Base-by-base conservation (phyloP, 2,888 invertebrate species). In the Acleris laterana region DNA sequence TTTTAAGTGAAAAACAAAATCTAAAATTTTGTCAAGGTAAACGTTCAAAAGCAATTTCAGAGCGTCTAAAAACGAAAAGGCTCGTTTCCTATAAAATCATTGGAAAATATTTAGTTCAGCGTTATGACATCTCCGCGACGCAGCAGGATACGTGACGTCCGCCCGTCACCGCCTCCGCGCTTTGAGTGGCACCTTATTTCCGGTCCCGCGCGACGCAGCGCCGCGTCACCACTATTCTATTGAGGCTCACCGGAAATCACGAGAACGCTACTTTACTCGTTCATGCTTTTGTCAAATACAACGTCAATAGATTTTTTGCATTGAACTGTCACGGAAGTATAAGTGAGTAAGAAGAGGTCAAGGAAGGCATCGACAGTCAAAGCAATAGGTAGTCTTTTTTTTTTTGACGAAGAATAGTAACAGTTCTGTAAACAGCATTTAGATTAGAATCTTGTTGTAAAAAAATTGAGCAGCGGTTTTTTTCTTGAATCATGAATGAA, bases 111-210 rank as follows among this genome's bases (percentile, higher is more conserved):
- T 49, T 59, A 49, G 58, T 59, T 59, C 58, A 20, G 48, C 49
- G 58, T 59, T 59, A 32, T 59, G 32, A 59, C 58, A 28, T 57
- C 55, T 56, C n/a, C 44, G 25, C 58, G 32, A 28, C 48, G 49
- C 17, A 32, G 22, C 58, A 59, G 58, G 58, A 59, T 59, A 49
- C 58, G 58, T 59, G 49, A 83, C 80, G 79, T 86, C 82, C 83
- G 83, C 73, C 75, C 74, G 77, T 77, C 80, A 78, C 79, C 77
- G 68, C 68, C 71, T 74, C 75, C 72, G 73, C 71, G 74, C 75
- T 75, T 77, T 88, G 88, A 89, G 81, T 87, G 89, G 85, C 89
- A 82, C 81, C 83, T 88, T 88, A 89, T 89, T 89, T 89, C 89
- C 89, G 83, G 74, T 70, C 62, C 38, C 5, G 53, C 50, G 72